Evolutionary conservation across 2,888 invertebrate genomes (phyloP).

Genomic region (Pachydiplax longipennis): DNA sequence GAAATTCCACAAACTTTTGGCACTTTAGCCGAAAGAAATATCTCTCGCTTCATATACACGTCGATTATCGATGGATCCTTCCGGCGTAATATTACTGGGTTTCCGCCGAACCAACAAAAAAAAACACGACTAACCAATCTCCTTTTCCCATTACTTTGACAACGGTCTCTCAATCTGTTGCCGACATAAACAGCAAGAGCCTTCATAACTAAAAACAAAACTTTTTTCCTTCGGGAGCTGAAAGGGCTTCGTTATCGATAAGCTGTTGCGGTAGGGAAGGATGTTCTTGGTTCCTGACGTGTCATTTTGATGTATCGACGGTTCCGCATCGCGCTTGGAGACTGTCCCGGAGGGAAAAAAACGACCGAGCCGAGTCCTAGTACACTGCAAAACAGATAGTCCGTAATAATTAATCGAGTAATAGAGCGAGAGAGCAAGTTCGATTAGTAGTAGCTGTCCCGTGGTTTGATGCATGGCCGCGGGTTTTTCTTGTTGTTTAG

Average conservation of each 20-base stretch:
- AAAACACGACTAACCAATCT: not conserved
- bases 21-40: too few species aligned
- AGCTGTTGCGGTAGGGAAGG: not conserved
- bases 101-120: not conserved
- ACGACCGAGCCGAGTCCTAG: too few species aligned
- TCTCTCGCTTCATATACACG: too few species aligned
- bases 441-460: too few species aligned
- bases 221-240: not conserved
- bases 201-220: not conserved
- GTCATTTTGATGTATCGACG: not conserved
- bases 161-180: not conserved
- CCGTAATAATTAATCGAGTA: too few species aligned
- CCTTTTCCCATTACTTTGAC: not conserved
- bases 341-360: too few species aligned
- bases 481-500: too few species aligned
- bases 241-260: not conserved
- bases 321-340: not conserved
- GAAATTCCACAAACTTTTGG: too few species aligned
- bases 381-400: too few species aligned
- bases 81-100: not conserved
- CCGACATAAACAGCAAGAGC: not conserved
- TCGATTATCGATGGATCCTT: too few species aligned
- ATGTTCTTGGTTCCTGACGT: not conserved
- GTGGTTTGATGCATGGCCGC: too few species aligned
- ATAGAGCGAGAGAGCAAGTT: too few species aligned